Base-by-base conservation (phyloP, 2,113 vertebrate genomes). In the Corvus moneduloides region DNA sequence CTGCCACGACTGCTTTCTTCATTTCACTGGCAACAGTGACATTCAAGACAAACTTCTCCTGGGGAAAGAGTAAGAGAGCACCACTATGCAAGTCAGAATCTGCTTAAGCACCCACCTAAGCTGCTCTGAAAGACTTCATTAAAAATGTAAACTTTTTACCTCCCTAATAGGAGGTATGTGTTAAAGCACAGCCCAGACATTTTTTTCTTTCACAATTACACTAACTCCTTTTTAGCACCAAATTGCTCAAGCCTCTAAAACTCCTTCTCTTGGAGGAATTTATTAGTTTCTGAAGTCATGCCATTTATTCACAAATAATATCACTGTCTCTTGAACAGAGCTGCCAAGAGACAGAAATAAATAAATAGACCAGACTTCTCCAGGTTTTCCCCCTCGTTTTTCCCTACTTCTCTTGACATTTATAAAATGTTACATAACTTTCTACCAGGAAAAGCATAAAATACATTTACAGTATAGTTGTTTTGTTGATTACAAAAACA, bases 401-500 rank as follows among this genome's bases (percentile, higher is more conserved):
- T 10, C 5, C 7, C 30, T 49, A 35, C 41, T 23, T 87, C 88
- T 80, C 71, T 84, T 93, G 78, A 85, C 44, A 73, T 94, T 91
- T 95, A 83, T 83, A 89, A 96, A 97, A 89, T 68, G 55, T 67
- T 90, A 76, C 51, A 89, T 95, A 95, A 87, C 24, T 93, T 95
- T 81, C 48, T 82, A 51, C 73, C 35, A 75, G 88, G 41, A 80
- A 95, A 89, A 91, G 13, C 79, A 79, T 93, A 79, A 96, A 91
- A 71, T 58, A 82, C 80, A 54, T 94, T 97, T 94, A 88, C 75
- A 73, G 37, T 52, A 44, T 59, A 84, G 55, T 83, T 74, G 37
- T 86, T 97, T 89, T 73, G 61, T 93, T 95, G 87, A 96, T 96
- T 95, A 90, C 61, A 76, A 88, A 92, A 89, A 30, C 37, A 92